Evolutionary conservation across 2,113 vertebrate genomes (phyloP), one percentile per base, ranked within the genome.

Genomic region (Silurus glanis): DNA sequence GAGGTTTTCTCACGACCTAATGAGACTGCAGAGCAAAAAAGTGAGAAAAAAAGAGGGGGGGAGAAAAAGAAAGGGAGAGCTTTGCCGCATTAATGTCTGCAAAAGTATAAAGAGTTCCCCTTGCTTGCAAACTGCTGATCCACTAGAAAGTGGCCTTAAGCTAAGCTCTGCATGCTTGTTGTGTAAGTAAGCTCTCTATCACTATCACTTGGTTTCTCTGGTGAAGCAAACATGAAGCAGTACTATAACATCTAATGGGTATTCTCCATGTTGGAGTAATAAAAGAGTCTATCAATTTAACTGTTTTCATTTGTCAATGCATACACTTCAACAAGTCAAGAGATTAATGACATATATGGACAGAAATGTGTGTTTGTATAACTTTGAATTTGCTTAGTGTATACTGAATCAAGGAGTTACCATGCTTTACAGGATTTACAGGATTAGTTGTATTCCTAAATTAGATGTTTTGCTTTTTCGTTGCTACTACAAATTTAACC

Each of bases 1-100:
- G 72, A 89, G 91, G 93, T 90, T 88, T 79, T 53, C 79, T 69
- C 80, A 79, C 1, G 23, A 75, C 55, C 61, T 86, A 76, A 83
- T 59, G 47, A 83, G 62, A 85, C 62, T 5, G 90, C 92, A 92
- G 90, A 91, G 92, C 82, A 2, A 88, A 89, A 91, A 58, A 5
- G 47, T 72, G 53, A 23, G 3, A 75, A 71, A 83, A 62, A 53
- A n/a, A 83, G 80, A 21, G 21, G 10, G 28, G 2, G 62, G 47
- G 14, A 64, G 45, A 69, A 49, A 72, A 64, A 67, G 80, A 69
- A 5, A 51, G 19, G 3, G 58, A 21, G 21, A 74, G 45, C 56
- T 80, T 19, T 45, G 66, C 59, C 28, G 58, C 74, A 83, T 87
- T 81, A 69, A 16, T 4, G 59, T 25, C 58, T 37, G 82, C 59